phyloP scores from a whole-genome alignment of 2,797 vertebrate species.

The Phoxinus dragarum region DNA sequence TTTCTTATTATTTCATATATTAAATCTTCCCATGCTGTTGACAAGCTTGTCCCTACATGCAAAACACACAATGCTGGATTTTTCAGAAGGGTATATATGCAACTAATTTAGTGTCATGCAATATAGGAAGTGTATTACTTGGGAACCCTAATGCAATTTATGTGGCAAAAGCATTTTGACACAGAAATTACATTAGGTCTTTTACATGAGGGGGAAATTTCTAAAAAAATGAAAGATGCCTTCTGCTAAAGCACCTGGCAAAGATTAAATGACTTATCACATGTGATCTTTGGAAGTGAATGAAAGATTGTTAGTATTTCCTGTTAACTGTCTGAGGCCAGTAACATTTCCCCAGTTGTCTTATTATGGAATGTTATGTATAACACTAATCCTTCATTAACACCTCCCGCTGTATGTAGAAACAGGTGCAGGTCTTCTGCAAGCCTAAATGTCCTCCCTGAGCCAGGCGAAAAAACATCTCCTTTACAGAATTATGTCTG shows the following conservation, averaged over 20 bases:
- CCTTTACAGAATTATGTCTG: conserved; percentile 11
- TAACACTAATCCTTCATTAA: conserved; percentile 35
- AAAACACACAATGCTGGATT: too few relatives aligned
- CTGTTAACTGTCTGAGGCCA: neutral
- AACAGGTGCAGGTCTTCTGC: conserved; percentile 33
- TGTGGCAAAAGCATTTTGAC: too few relatives aligned
- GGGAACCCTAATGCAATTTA: neutral
- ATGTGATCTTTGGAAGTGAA: neutral
- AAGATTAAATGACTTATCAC: neutral
- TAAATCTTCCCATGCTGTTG: too few relatives aligned
- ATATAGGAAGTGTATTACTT: neutral
- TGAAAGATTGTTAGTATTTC: conserved; percentile 7
- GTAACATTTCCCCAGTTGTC: neutral
- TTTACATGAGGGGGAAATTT: neutral
- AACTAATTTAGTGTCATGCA: neutral
- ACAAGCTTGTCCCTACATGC: too few relatives aligned
- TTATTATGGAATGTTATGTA: neutral
- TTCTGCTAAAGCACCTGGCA: conserved; percentile 12
- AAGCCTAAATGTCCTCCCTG: neutral
- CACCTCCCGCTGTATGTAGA: neutral
- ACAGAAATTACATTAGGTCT: too few relatives aligned
- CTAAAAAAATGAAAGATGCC: neutral
- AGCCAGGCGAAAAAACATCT: conserved; percentile 26
- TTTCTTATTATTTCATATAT: neutral
- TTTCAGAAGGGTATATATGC: neutral